Base-by-base conservation (phyloP, 2,797 vertebrate genomes). In the Acanthurus lineatus region DNA sequence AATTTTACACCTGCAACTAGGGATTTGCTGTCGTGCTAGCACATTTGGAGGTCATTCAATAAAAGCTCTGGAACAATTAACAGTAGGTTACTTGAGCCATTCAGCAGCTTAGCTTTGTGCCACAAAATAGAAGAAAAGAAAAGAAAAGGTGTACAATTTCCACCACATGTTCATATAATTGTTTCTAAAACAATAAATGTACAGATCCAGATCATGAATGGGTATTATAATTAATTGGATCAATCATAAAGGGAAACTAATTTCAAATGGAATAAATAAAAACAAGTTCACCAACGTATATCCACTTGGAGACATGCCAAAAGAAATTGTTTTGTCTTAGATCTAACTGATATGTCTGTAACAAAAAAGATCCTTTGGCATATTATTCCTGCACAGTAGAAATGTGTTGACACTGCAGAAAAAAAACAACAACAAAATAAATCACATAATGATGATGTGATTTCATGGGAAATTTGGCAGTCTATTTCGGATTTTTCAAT, bases 41-140 rank as follows among this genome's bases (percentile, higher is more conserved):
- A 65, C 42, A n/a, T 69, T 57, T 69, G 19, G 22, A 74, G 49
- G 25, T 66, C 6, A 66, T 48, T 82, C 22, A 7, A 53, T 57
- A 22, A 64, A 59, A 42, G 5, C 17, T 62, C 19, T 67, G 35
- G 32, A 53, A 57, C 5, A 44, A 19, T 35, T 52, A 56, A 12
- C 73, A 64, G 10, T 54, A 66, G 45, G n/a, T 11, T 5, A 38
- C 35, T 47, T 19, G 35, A 38, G 40, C 12, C 32, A 40, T 19
- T 14, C 32, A 70, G 66, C 67, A 70, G 40, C 40, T 35, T 32
- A 10, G 11, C 8, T 17, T 48, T 17, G 47, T 9, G 44, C 12
- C 32, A 44, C 52, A 58, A 38, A 52, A 22, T 2, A 54, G 9
- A 58, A 19, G 66, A 48, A 25, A 25, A 25, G 25, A 53, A 40